Evolutionary conservation across 2,113 vertebrate genomes (phyloP), one percentile per base, ranked within the genome.

Genomic region (Anarrhichthys ocellatus): DNA sequence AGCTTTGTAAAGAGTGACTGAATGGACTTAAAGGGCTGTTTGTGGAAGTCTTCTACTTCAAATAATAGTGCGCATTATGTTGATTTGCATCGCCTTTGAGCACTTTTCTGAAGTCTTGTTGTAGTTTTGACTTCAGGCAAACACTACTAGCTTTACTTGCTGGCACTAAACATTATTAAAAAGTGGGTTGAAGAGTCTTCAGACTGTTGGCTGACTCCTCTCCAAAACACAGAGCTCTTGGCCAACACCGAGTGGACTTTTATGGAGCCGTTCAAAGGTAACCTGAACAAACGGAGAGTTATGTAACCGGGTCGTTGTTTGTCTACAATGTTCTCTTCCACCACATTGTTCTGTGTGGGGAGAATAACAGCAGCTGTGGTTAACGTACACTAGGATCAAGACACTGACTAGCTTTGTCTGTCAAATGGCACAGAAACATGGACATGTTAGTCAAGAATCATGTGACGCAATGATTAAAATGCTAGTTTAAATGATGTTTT

Each of bases 181-280:
- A 3, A 0, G 18, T 24, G 9, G 6, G 38, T 1, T 14, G 42
- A 29, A 4, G 38, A 48, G 56, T 52, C 18, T 22, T 11, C 40
- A 50, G 58, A 34, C 22, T 29, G 18, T 14, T 22, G 40, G 34
- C 78, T 77, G 48, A 69, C 50, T 27, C 40, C 40, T 42, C 40
- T 42, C 27, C 34, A 64, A 52, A 79, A 18, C 52, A 22, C 48
- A n/a, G 61, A 70, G 38, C 34, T 71, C 11, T 42, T 13, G 15
- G 58, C 38, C 6, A 32, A 63, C 64, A 46, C 32, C 20, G 3
- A 1, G 5, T n/a, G 38, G 29, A 44, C 34, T 54, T 69, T 32
- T 5, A 24, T 3, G 10, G 52, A 72, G 24, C 10, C 0, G 78
- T 20, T 54, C 86, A 88, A 87, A 85, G 77, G 73, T 88, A 83